Evolutionary conservation across 1,140 invertebrate species (phyloP).

Genomic region (Brachionus rubens): DNA sequence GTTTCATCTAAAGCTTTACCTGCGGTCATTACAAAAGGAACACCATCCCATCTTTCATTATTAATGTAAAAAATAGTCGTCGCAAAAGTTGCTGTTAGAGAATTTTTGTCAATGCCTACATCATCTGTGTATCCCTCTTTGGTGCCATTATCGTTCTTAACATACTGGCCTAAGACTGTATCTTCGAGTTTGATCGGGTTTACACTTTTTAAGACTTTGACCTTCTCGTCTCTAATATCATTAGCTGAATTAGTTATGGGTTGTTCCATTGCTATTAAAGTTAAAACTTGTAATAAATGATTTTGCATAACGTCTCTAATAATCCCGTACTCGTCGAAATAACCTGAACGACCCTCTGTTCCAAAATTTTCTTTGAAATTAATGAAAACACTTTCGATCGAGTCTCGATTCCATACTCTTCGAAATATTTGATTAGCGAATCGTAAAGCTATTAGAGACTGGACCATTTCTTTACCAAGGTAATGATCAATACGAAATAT

Average conservation of each 20-base stretch:
- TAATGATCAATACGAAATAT: constrained; percentile 98
- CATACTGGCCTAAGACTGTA: constrained; percentile 93
- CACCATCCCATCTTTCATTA: constrained; percentile 97
- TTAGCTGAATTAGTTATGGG: constrained; percentile 89
- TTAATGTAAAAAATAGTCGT: constrained; percentile 80
- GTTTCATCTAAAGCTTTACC: constrained; percentile 82
- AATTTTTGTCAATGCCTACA: constrained; percentile 78
- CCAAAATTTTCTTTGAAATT: constrained; percentile 99
- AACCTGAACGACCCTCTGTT: constrained; percentile 95
- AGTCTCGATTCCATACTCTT: constrained; percentile 72
- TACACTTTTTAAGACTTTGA: constrained; percentile 89
- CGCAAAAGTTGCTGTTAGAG: constrained; percentile 92
- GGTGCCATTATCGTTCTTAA: constrained; percentile 78
- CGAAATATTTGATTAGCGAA: constrained; percentile 64
- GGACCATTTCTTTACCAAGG: constrained; percentile 99
- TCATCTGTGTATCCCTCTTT: constrained; percentile 87
- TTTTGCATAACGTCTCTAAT: constrained; percentile 95
- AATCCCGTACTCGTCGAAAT: constrained; percentile 97
- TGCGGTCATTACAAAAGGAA: constrained; percentile 85
- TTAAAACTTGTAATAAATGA: constrained; percentile 92
- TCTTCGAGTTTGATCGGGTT: constrained; percentile 73
- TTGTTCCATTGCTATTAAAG: constrained; percentile 97
- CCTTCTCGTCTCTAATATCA: constrained; percentile 88
- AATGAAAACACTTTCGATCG: constrained; percentile 88
- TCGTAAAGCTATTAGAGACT: constrained; percentile 88